Conservation (phyloP, 1,140 invertebrate species). For the Rhizoglyphus robini region DNA sequence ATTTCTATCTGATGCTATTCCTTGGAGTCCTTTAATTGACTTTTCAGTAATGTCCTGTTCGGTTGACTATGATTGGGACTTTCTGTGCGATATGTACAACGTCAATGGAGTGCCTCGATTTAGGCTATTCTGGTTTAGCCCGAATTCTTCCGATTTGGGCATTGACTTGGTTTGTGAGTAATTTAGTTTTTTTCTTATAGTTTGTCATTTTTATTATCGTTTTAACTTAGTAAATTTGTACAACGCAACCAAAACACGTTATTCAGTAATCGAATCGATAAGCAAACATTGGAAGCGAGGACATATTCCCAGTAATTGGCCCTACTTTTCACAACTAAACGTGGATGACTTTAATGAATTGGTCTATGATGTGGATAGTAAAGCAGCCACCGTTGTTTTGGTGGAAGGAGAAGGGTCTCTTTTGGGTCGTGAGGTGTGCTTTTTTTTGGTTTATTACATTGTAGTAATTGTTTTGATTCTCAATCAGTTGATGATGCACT, state of each 20-base stretch:
- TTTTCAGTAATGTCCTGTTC: constrained; percentile 36
- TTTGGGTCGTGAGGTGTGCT: constrained; percentile 4
- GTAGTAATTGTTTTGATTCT: neutral
- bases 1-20: constrained; percentile 46
- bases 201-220: neutral
- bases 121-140: constrained; percentile 5
- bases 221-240: neutral
- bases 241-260: neutral
- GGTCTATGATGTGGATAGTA: neutral
- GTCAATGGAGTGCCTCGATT: constrained; percentile 72
- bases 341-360: neutral
- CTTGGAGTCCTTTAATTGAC: constrained; percentile 42
- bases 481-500: constrained; percentile 10
- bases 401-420: constrained; percentile 13
- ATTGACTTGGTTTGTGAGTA: constrained; percentile 4
- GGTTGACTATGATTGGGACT: constrained; percentile 31
- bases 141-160: neutral
- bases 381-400: neutral
- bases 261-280: neutral
- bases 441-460: neutral
- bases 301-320: neutral
- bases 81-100: constrained; percentile 63
- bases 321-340: neutral
- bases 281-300: neutral
- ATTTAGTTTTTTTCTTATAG: neutral